Conservation (phyloP, 2,888 invertebrate species). For the Aelia acuminata region DNA sequence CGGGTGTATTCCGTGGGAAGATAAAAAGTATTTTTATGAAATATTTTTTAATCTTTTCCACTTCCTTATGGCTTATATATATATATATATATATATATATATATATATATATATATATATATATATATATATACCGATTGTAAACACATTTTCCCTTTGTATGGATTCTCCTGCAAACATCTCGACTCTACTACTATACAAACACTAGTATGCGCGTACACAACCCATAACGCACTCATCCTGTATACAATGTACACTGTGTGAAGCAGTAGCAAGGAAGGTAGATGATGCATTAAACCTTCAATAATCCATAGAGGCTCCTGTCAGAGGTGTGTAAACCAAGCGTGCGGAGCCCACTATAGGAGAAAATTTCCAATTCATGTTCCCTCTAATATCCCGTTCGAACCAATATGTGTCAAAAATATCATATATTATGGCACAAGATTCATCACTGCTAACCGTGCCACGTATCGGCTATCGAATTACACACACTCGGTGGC, state of each 20-base stretch:
- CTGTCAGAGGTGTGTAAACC: slow-evolving; percentile 7
- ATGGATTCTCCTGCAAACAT: background rate
- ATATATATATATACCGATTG: too few relatives aligned
- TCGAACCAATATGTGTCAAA: slow-evolving; percentile 11
- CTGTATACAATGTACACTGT: background rate
- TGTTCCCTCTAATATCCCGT: background rate
- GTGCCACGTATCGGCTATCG: background rate
- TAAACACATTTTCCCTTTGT: too few relatives aligned
- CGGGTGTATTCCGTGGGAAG: too few relatives aligned
- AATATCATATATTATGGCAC: slow-evolving; percentile 5
- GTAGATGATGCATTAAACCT: slow-evolving; percentile 9
- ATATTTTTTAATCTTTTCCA: too few relatives aligned
- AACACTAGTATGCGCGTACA: background rate
- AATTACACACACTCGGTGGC: background rate
- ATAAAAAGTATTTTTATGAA: too few relatives aligned
- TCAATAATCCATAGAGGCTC: background rate
- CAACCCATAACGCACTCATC: background rate
- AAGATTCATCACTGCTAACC: background rate
- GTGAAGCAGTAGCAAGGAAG: background rate
- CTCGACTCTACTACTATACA: background rate
- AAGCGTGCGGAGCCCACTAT: background rate
- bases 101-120: too few relatives aligned
- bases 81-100: too few relatives aligned
- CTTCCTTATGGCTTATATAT: too few relatives aligned
- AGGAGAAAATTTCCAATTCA: slow-evolving; percentile 31